Conservation (phyloP, 2,888 invertebrate genomes). For the Scaptomyza reducta region DNA sequence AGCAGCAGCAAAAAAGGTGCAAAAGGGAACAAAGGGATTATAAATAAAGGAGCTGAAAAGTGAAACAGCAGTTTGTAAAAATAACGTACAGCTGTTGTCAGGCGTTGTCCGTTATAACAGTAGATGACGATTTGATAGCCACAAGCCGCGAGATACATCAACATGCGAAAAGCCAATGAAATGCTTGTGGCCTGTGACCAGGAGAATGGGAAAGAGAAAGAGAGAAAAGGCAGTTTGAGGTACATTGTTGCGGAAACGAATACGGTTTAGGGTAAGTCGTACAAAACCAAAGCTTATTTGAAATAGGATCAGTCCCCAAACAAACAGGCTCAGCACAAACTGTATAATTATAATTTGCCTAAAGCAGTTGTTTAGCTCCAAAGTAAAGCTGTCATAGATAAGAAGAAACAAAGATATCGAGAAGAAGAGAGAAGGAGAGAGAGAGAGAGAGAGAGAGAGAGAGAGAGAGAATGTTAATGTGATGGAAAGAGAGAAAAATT, state of each 20-base stretch:
- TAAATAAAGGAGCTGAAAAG: constrained; percentile 2
- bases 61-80: neutral
- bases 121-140: constrained; percentile 75
- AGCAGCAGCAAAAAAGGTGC: neutral
- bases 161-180: constrained; percentile 71
- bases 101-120: constrained; percentile 78
- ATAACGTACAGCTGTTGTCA: constrained; percentile 61
- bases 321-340: constrained; percentile 74
- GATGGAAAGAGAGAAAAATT: too few species aligned
- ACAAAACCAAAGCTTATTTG: constrained; percentile 76
- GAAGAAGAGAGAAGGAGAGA: too few species aligned
- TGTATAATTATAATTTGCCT: constrained; percentile 76
- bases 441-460: neutral
- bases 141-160: constrained; percentile 72
- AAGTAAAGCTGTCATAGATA: constrained; percentile 59
- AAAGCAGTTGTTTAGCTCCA: constrained; percentile 66
- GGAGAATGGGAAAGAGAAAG: neutral
- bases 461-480: too few species aligned
- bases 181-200: constrained; percentile 60
- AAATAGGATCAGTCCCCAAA: constrained; percentile 73
- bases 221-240: neutral
- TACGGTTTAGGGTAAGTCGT: constrained; percentile 13
- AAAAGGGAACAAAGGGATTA: neutral
- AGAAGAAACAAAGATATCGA: neutral
- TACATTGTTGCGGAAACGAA: neutral